Percentiles rank a stretch among this genome's conserved stretches.
These are phyloP conservation scores for Tachystola acroxantha DNA, from an alignment of 2,888 invertebrate species.

Conservation along the genomic window DNA sequence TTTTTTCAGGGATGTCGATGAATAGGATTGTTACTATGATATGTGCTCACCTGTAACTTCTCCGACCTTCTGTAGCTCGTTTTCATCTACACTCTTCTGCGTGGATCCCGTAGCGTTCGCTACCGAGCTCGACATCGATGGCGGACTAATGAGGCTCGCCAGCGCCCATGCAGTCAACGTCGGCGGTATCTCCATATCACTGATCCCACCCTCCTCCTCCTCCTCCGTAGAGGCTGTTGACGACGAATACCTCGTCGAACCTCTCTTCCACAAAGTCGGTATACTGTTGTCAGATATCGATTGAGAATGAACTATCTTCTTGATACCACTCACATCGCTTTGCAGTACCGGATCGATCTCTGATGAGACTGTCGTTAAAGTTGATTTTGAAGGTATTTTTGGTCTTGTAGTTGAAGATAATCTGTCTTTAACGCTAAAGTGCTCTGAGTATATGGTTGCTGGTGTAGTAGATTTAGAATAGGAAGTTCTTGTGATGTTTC, in stretches of 20 bases:
- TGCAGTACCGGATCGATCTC: constrained; percentile 71
- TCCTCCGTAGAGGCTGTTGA: constrained; percentile 38
- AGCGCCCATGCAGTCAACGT: constrained; percentile 74
- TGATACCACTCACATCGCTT: constrained; percentile 52
- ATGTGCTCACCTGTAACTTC: constrained; percentile 57
- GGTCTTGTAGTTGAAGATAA: constrained; percentile 26
- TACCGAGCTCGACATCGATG: constrained; percentile 34
- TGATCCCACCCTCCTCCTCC: constrained; percentile 36
- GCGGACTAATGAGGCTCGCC: constrained; percentile 63
- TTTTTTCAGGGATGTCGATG: too few relatives aligned
- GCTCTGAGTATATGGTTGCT: constrained; percentile 62
- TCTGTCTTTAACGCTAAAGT: constrained; percentile 59
- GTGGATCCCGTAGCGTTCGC: constrained; percentile 37
- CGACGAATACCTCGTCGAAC: constrained; percentile 61
- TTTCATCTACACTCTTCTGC: constrained; percentile 53
- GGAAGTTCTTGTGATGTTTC: constrained; percentile 42
- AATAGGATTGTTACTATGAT: too few relatives aligned
- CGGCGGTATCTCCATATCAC: constrained; percentile 66
- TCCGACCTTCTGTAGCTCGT: constrained; percentile 64
- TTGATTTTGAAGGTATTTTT: constrained; percentile 35
- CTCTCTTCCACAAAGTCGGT: constrained; percentile 67
- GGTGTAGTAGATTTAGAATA: constrained; percentile 40
- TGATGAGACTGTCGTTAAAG: constrained; percentile 61
- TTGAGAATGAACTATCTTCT: constrained; percentile 60
- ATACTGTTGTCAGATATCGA: constrained; percentile 68